phyloP scores from a whole-genome alignment of 1,140 invertebrate species.

The Planococcus citri region DNA sequence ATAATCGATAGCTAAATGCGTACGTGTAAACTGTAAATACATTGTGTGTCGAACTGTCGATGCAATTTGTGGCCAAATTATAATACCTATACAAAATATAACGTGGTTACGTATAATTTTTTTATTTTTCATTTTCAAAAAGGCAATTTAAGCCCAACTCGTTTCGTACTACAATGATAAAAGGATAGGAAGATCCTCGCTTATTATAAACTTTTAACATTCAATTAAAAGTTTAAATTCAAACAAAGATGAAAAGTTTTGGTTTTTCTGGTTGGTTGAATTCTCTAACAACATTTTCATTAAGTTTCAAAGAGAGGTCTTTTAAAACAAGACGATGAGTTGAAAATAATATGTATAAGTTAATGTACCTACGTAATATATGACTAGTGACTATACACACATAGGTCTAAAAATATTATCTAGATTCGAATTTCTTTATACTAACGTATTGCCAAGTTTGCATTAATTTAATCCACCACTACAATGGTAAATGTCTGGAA shows the following conservation, averaged over 20 bases:
- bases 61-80: no score
- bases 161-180: not conserved
- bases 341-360: not conserved
- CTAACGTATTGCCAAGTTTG: not conserved
- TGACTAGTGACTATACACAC: no score
- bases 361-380: not conserved
- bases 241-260: not conserved
- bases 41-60: no score
- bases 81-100: no score
- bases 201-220: constrained; percentile 1
- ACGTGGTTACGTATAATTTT: no score
- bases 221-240: not conserved
- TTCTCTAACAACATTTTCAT: constrained; percentile 3
- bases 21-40: no score
- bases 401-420: no score
- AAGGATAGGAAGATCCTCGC: not conserved
- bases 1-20: no score
- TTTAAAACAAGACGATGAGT: not conserved
- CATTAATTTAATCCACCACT: not conserved
- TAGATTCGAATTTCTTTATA: no score
- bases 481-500: not conserved
- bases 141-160: not conserved
- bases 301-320: not conserved
- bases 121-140: no score
- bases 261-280: not conserved